A percentile compares a stretch with the other conserved stretches of the same genome.
Evolutionary conservation across 1,140 invertebrate genomes (phyloP).

Genomic region (Camponotus pennsylvanicus): DNA sequence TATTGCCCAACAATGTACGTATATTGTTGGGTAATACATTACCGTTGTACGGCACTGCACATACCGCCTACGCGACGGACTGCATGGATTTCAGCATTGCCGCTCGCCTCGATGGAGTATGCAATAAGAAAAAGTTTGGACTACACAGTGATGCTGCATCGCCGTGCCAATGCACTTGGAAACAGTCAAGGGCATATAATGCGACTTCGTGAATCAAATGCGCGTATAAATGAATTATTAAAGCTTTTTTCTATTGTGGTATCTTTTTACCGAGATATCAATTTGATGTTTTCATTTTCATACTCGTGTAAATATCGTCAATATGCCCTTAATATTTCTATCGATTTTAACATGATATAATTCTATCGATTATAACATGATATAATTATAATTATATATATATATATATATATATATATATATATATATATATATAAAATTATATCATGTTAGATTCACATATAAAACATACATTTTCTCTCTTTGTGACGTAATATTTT

Average conservation of each 20-base stretch:
- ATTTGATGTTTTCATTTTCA: background rate
- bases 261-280: background rate
- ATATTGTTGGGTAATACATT: background rate
- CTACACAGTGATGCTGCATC: constrained; percentile 69
- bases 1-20: too few species aligned
- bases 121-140: constrained; percentile 72
- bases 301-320: background rate
- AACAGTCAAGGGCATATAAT: constrained; percentile 79
- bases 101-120: constrained; percentile 67
- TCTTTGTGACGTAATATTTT: background rate
- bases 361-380: too few species aligned
- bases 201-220: constrained; percentile 40
- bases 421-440: too few species aligned
- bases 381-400: too few species aligned
- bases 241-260: background rate
- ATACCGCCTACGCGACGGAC: constrained; percentile 53
- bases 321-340: too few species aligned
- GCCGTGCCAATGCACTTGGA: constrained; percentile 80
- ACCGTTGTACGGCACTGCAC: constrained; percentile 23
- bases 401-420: too few species aligned
- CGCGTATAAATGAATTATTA: constrained; percentile 34
- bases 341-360: too few species aligned
- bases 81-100: constrained; percentile 3
- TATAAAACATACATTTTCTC: background rate
- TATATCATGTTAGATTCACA: background rate